Evolutionary conservation across 2,888 invertebrate species (phyloP).

Genomic region (Eupithecia pulchellata): DNA sequence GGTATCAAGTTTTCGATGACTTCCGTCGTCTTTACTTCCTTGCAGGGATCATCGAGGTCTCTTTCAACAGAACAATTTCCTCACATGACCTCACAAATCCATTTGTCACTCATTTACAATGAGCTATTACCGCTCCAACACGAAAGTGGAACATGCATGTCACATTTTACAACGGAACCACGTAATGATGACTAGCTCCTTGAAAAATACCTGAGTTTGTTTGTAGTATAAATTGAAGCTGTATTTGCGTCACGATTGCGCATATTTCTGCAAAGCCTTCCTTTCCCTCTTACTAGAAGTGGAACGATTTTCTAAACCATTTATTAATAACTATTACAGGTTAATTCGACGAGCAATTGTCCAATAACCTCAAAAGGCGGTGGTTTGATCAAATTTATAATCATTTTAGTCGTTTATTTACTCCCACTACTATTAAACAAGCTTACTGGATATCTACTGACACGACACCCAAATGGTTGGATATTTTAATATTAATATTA

Average conservation of each 20-base stretch:
- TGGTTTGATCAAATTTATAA: constrained; percentile 36
- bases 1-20: constrained; percentile 19
- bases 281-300: constrained; percentile 39
- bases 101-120: not conserved
- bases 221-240: constrained; percentile 45
- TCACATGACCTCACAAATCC: not conserved
- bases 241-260: constrained; percentile 45
- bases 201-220: constrained; percentile 39
- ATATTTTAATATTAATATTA: constrained; percentile 2
- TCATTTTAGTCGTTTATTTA: constrained; percentile 23
- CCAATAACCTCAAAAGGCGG: constrained; percentile 47
- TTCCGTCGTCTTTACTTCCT: constrained; percentile 22
- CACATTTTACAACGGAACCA: constrained; percentile 12
- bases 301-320: constrained; percentile 46
- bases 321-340: constrained; percentile 48
- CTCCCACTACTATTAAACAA: not conserved
- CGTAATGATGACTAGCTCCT: constrained; percentile 20
- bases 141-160: not conserved
- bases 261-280: constrained; percentile 30
- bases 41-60: constrained; percentile 4
- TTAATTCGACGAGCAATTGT: constrained; percentile 52
- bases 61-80: not conserved
- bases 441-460: not conserved
- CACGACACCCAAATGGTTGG: not conserved
- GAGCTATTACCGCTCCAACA: not conserved